phyloP scores from a whole-genome alignment of 2,797 vertebrate genomes.

The Pteronotus mesoamericanus region DNA sequence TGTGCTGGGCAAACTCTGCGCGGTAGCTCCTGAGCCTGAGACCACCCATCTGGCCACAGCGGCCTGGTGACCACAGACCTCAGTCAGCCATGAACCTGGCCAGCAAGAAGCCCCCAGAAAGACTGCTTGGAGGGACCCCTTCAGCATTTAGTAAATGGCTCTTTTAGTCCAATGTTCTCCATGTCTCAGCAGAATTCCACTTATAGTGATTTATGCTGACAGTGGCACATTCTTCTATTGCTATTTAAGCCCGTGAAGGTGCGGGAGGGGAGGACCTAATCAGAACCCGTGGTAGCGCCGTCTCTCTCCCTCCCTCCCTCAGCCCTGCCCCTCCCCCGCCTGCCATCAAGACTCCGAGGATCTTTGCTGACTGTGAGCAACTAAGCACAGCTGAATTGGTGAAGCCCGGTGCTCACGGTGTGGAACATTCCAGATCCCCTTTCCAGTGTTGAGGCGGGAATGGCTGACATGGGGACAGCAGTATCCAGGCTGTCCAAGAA shows the following conservation, averaged over 20 bases:
- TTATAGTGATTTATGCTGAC: neutral
- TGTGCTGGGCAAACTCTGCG: neutral
- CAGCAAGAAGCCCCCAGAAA: neutral
- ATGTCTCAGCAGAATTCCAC: neutral
- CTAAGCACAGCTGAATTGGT: neutral
- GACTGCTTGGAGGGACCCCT: neutral
- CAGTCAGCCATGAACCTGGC: neutral
- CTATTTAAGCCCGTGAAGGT: neutral
- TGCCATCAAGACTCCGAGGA: neutral
- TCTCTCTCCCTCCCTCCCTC: neutral
- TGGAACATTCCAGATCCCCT: neutral
- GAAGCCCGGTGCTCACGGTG: constrained; percentile 3
- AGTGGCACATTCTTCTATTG: neutral
- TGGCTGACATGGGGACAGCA: neutral
- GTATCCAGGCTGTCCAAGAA: neutral
- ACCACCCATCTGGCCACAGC: neutral
- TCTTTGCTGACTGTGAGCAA: neutral
- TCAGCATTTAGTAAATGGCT: neutral
- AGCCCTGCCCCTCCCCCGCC: neutral
- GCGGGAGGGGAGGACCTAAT: neutral
- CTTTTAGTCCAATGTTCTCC: neutral
- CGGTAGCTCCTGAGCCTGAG: neutral
- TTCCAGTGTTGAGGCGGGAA: neutral
- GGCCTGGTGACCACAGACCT: neutral
- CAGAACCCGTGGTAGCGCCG: rapidly evolving